phyloP scores from a whole-genome alignment of 1,140 invertebrate genomes.

The Zaprionus vittiger region DNA sequence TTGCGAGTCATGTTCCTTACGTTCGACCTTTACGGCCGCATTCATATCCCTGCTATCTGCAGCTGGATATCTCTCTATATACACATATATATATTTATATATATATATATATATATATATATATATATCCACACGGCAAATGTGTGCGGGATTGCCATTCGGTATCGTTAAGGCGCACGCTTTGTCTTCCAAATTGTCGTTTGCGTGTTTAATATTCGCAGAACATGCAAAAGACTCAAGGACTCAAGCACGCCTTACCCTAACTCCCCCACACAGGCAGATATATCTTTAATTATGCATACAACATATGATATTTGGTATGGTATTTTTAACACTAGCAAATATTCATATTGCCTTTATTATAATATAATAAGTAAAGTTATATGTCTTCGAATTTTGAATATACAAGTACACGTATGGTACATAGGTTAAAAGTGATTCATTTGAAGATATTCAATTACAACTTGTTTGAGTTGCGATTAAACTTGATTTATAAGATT shows the following conservation, averaged over 20 bases:
- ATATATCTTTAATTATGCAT: background rate
- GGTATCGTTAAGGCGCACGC: conserved; percentile 36
- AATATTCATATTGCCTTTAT: background rate
- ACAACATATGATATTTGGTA: background rate
- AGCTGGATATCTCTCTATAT: background rate
- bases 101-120: background rate
- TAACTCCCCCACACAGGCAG: background rate
- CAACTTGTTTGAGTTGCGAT: no score
- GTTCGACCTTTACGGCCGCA: conserved; percentile 41
- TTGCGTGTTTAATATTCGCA: conserved; percentile 42
- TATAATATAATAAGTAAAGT: no score
- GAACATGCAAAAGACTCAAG: conserved; percentile 46
- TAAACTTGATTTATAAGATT: background rate
- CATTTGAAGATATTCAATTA: no score
- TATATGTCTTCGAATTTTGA: no score
- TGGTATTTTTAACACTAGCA: background rate
- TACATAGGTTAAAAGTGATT: no score
- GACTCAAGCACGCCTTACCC: background rate
- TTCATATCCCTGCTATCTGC: conserved; percentile 30
- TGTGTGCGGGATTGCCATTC: conserved; percentile 39
- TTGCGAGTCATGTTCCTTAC: conserved; percentile 39
- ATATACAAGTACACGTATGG: no score
- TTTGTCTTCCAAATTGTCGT: conserved; percentile 35
- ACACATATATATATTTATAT: background rate
- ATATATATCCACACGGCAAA: background rate